Conservation (phyloP, 2,888 invertebrate species). For the Alsophila aescularia region DNA sequence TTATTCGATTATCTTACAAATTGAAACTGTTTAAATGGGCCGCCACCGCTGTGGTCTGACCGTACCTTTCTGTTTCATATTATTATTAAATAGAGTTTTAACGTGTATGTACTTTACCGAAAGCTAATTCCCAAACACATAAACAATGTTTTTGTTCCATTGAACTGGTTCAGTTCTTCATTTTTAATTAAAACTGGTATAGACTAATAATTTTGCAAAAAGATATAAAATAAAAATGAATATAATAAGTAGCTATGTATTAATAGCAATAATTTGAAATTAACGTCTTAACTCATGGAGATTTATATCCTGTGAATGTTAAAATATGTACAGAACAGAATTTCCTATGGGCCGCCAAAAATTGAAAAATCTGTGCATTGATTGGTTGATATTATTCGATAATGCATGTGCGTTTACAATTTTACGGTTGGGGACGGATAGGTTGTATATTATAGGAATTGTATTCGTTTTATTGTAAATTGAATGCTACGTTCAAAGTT, state of each 20-base stretch:
- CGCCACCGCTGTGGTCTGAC: too few relatives aligned
- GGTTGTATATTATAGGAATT: background rate
- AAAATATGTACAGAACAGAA: background rate
- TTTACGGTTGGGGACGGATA: background rate
- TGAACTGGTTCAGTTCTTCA: slow-evolving; percentile 1
- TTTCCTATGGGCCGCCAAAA: background rate
- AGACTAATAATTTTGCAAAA: slow-evolving; percentile 11
- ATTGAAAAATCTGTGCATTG: background rate
- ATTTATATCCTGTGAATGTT: background rate
- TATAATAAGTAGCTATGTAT: background rate
- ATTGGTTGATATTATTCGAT: too few relatives aligned
- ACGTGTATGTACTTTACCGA: too few relatives aligned
- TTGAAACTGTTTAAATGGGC: too few relatives aligned
- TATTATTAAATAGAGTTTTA: too few relatives aligned
- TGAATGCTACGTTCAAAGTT: too few relatives aligned
- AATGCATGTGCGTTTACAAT: too few relatives aligned
- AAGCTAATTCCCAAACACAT: slow-evolving; percentile 1
- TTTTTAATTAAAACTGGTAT: slow-evolving; percentile 15
- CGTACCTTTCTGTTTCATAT: too few relatives aligned
- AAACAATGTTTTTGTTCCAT: slow-evolving; percentile 10
- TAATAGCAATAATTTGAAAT: slow-evolving; percentile 11
- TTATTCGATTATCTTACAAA: too few relatives aligned
- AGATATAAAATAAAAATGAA: slow-evolving; percentile 5
- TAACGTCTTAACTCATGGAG: slow-evolving; percentile 11
- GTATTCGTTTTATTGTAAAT: too few relatives aligned